Conservation (phyloP, 35 echinoderm and acorn worm genomes). For the Stichopus chloronotus region DNA sequence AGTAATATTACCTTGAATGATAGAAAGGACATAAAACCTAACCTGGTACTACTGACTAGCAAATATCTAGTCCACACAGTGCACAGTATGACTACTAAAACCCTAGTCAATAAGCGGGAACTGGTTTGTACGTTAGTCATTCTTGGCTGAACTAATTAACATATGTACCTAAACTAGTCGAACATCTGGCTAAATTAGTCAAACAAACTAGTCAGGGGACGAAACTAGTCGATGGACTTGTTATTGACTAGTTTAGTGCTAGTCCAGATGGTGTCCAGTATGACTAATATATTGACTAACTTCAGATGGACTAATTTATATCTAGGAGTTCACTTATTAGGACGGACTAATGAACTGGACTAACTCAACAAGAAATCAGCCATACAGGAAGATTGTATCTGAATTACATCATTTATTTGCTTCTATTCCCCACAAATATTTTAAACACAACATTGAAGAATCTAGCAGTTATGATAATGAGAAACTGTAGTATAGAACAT, state of each 20-base stretch:
- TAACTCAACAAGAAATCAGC: constrained; percentile 8
- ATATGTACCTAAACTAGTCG: neutral
- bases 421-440: constrained; percentile 17
- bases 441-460: constrained; percentile 21
- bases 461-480: neutral
- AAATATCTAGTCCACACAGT: neutral
- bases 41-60: neutral
- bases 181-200: constrained; percentile 13
- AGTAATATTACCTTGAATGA: no score
- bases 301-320: neutral
- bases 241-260: constrained; percentile 23
- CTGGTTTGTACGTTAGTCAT: constrained; percentile 20
- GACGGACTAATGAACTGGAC: constrained; percentile 3
- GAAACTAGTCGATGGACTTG: constrained; percentile 14
- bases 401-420: constrained; percentile 34
- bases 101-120: neutral
- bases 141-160: constrained; percentile 16
- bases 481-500: neutral
- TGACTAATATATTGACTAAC: constrained; percentile 5
- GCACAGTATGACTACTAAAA: neutral
- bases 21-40: neutral
- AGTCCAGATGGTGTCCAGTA: constrained; percentile 7
- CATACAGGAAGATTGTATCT: constrained; percentile 16
- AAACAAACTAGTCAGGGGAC: neutral
- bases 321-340: constrained; percentile 1